A percentile compares a stretch with the other conserved stretches of the same genome.
Conservation (phyloP, 2,797 vertebrate genomes). For the Hippopotamyrus pictus region DNA sequence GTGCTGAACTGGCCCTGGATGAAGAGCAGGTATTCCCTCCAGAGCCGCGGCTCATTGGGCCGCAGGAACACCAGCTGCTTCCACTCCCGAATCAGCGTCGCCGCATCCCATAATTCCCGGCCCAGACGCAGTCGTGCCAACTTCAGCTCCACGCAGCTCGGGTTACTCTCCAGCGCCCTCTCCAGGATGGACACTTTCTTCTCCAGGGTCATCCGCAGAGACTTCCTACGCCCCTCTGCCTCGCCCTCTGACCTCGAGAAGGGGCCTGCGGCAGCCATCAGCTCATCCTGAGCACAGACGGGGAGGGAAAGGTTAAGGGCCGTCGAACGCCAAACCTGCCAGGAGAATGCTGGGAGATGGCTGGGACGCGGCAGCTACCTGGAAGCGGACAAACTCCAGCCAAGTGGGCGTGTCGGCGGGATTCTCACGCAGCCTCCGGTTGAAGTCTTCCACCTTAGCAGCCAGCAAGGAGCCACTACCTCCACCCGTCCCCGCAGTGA, state of each 20-base stretch:
- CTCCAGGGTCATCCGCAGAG: slow-evolving; percentile 74
- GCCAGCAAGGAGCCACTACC: slow-evolving; percentile 32
- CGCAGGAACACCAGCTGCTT: slow-evolving; percentile 91
- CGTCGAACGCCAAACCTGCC: too few species aligned
- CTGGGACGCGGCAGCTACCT: slow-evolving; percentile 58
- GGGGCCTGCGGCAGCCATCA: slow-evolving; percentile 57
- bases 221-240: slow-evolving; percentile 60
- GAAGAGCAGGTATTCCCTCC: slow-evolving; percentile 84
- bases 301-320: neutral
- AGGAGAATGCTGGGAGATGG: neutral
- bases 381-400: slow-evolving; percentile 85
- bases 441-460: slow-evolving; percentile 77
- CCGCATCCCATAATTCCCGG: slow-evolving; percentile 81
- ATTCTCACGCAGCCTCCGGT: slow-evolving; percentile 78
- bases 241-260: slow-evolving; percentile 55
- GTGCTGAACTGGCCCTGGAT: slow-evolving; percentile 90
- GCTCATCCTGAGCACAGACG: slow-evolving; percentile 69
- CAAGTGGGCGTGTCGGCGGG: slow-evolving; percentile 75
- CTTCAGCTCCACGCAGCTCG: slow-evolving; percentile 73
- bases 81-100: slow-evolving; percentile 82
- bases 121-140: slow-evolving; percentile 78
- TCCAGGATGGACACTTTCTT: slow-evolving; percentile 90
- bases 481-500: slow-evolving; percentile 35
- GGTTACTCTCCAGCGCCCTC: slow-evolving; percentile 80
- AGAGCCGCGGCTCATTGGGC: slow-evolving; percentile 80